These are phyloP conservation scores for Irena cyanogastra DNA, from an alignment of 2,113 vertebrate genomes.

Conservation along the genomic window DNA sequence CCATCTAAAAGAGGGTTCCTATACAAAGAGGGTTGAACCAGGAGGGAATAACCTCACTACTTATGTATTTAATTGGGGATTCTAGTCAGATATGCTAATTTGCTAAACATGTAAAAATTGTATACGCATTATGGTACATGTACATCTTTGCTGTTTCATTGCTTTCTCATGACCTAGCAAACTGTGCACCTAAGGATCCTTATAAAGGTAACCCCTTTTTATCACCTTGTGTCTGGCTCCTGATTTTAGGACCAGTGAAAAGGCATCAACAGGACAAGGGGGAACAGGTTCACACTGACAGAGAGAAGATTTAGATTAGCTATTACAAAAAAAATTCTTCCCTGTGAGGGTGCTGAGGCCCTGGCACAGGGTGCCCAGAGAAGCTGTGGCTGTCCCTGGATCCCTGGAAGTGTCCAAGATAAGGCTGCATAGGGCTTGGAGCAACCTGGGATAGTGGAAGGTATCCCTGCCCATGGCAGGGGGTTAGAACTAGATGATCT, in stretches of 20 bases:
- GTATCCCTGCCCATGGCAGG: not conserved
- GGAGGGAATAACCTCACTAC: not conserved
- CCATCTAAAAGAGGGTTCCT: not conserved
- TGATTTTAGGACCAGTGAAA: not conserved
- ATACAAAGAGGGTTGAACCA: not conserved
- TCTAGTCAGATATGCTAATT: not conserved
- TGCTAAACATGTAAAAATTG: not conserved
- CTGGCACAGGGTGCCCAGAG: not conserved
- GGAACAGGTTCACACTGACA: not conserved
- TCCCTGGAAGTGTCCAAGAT: not conserved
- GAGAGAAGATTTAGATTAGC: not conserved
- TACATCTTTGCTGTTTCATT: too few relatives aligned
- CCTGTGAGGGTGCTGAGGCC: not conserved
- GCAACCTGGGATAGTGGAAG: not conserved
- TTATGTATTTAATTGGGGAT: not conserved
- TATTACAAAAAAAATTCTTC: not conserved
- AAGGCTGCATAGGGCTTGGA: not conserved
- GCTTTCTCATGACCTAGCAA: too few relatives aligned
- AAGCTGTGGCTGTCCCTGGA: not conserved
- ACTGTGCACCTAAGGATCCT: not conserved
- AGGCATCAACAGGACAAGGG: not conserved
- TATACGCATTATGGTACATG: fast-evolving
- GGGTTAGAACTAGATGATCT: not conserved
- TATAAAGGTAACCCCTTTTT: not conserved
- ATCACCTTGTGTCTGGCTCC: not conserved